phyloP scores from a whole-genome alignment of 2,113 vertebrate genomes.

The Trachemys scripta region DNA sequence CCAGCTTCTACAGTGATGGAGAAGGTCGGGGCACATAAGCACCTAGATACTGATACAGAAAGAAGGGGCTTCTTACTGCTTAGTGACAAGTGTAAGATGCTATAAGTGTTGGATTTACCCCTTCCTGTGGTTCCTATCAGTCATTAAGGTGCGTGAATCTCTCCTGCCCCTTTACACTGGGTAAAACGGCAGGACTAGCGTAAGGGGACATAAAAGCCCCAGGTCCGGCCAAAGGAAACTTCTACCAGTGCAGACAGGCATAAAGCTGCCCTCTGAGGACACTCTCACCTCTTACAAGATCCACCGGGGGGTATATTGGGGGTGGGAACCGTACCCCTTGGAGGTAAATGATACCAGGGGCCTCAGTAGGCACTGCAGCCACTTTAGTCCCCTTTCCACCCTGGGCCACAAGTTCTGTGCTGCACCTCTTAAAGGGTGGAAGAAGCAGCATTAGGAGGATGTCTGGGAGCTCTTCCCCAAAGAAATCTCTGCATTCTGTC shows the following conservation, averaged over 20 bases:
- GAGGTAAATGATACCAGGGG: background rate
- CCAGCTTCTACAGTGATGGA: background rate
- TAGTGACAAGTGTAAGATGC: background rate
- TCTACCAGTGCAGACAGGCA: background rate
- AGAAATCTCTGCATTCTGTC: background rate
- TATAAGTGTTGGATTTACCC: background rate
- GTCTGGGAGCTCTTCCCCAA: background rate
- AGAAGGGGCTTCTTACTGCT: background rate
- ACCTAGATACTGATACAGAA: accelerated
- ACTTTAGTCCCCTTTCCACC: too few species aligned
- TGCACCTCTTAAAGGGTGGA: background rate
- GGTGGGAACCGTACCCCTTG: background rate
- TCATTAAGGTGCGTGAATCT: background rate
- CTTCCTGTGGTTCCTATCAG: background rate
- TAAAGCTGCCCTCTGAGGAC: background rate
- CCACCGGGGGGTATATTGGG: background rate
- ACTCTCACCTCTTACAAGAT: background rate
- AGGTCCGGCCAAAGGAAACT: background rate
- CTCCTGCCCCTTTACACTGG: background rate
- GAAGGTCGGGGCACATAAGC: background rate
- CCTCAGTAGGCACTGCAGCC: too few species aligned
- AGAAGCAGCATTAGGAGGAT: background rate
- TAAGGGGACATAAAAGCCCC: background rate
- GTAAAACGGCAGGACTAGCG: background rate
- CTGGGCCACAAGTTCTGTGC: too few species aligned